Base-by-base conservation (phyloP, 2,888 invertebrate genomes). In the Nowickia ferox region DNA sequence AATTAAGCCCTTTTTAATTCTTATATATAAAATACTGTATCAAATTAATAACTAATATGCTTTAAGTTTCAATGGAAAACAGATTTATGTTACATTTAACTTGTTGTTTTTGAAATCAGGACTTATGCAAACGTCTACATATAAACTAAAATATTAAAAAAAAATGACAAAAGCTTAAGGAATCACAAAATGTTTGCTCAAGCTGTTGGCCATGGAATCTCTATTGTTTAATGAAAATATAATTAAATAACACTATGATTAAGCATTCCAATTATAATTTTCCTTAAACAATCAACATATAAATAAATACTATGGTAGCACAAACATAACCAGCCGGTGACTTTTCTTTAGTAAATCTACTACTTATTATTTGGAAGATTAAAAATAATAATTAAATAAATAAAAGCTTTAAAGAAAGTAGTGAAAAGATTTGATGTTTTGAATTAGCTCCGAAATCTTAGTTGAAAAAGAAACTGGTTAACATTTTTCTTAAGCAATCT, bases 161-260 rank as follows among this genome's bases (percentile, higher is more conserved):
- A 40, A 40, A n/a, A 59, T 59, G 10, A 40, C 38, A 61, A 55
- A 11, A 66, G 38, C 9, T 13, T 63, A 10, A 1, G 13, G 48
- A 19, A 40, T 38, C 53, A 22, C 42, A 63, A 42, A n/a, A 30
- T 72, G 74, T 42, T 55, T 57, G 46, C 22, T 17, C 17, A 57
- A 38, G 15, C 19, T 57, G 65, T 48, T 46, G 19, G 38, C 46
- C 19, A 0, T 15, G 5, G 19, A 66, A 48, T 40, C 0, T 76
- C 19, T 57, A 46, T 48, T 76, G 66, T 76, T 66, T 40, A 10
- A 13, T 19, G 38, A 13, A 55, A 76, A 57, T 66, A 38, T 66
- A 66, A 76, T 66, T 77, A 57, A 66, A 66, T 53, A 66, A 68
- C 10, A 57, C 17, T 19, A 42, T 38, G 30, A 55, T 55, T 46